Base-by-base conservation (phyloP, 2,888 invertebrate genomes). In the Colostygia pectinataria region DNA sequence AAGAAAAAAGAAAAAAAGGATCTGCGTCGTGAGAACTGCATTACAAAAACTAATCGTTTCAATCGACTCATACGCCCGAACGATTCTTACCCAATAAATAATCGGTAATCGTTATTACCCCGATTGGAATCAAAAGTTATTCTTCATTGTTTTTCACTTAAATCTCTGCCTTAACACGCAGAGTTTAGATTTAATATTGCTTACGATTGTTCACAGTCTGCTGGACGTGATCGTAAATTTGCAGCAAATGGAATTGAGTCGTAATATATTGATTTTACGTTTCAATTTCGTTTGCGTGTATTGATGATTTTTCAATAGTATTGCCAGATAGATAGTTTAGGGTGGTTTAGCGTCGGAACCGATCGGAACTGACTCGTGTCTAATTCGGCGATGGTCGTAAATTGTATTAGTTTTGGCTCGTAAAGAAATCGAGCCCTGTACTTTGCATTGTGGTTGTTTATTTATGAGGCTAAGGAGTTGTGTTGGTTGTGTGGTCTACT, bases 341-440 rank as follows among this genome's bases (percentile, higher is more conserved):
- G 18, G 6, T 40, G 46, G 6, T 6, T 6, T 15, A 15, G 15
- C 4, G 1, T 20, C 20, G 20, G 5, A 6, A 18, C 20, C 1
- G 20, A 37, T 38, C 40, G 41, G 36, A 37, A 41, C 33, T 52
- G 46, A 52, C 46, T 52, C 52, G 52, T 46, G 42, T 42, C 46
- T 46, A 47, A 52, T 52, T 42, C 52, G 46, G 42, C 33, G 13
- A 52, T 39, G 33, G 42, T 77, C 76, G 75, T 80, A 79, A 80
- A 80, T 80, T 65, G 63, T 56, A 57, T 63, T 72, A 72, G 83
- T 83, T 85, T 81, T 80, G 77, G 78, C 46, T 84, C 80, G 75
- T 85, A 83, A 85, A 83, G 74, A 65, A 73, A 64, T 80, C 81
- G 73, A 55, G 80, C 83, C 83, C 46, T 4, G 32, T 29, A 42